Percentiles rank a stretch among this genome's conserved stretches.
phyloP scores from a whole-genome alignment of 2,888 invertebrate species.

The Lathronympha strigana region DNA sequence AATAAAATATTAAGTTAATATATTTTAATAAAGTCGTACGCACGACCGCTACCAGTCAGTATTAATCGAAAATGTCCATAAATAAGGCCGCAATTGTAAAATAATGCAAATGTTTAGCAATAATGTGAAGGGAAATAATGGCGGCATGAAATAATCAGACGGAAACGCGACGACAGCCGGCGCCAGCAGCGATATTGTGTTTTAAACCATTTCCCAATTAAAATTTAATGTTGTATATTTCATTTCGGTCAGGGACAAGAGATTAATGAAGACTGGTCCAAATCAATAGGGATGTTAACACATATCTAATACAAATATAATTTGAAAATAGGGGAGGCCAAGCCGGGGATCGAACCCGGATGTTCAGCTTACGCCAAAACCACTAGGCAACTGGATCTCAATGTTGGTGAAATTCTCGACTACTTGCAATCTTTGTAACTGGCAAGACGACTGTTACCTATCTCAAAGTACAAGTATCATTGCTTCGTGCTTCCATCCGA shows the following conservation, averaged over 20 bases:
- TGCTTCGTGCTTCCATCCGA: too few relatives aligned
- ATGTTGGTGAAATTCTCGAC: too few relatives aligned
- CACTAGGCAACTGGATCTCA: too few relatives aligned
- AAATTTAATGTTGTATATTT: slow-evolving; percentile 39
- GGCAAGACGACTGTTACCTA: too few relatives aligned
- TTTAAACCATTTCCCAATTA: slow-evolving; percentile 41
- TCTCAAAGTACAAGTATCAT: too few relatives aligned
- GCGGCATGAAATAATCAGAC: slow-evolving; percentile 33
- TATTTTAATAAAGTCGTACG: background rate
- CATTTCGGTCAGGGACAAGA: slow-evolving; percentile 2
- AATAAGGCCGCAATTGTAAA: slow-evolving; percentile 13
- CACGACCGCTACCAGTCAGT: slow-evolving; percentile 1
- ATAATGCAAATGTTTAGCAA: slow-evolving; percentile 35
- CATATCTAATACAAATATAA: too few relatives aligned
- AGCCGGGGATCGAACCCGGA: too few relatives aligned
- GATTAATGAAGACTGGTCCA: background rate
- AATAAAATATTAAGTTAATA: background rate
- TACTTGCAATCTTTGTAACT: too few relatives aligned
- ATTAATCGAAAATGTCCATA: background rate
- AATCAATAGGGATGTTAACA: too few relatives aligned
- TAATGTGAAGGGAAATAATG: slow-evolving; percentile 31
- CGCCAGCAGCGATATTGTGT: slow-evolving; percentile 31
- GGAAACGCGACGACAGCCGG: slow-evolving; percentile 36
- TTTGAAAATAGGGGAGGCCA: too few relatives aligned
- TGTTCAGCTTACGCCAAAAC: too few relatives aligned